Base-by-base conservation (phyloP, 1,140 invertebrate genomes). In the Hycleus cichorii region DNA sequence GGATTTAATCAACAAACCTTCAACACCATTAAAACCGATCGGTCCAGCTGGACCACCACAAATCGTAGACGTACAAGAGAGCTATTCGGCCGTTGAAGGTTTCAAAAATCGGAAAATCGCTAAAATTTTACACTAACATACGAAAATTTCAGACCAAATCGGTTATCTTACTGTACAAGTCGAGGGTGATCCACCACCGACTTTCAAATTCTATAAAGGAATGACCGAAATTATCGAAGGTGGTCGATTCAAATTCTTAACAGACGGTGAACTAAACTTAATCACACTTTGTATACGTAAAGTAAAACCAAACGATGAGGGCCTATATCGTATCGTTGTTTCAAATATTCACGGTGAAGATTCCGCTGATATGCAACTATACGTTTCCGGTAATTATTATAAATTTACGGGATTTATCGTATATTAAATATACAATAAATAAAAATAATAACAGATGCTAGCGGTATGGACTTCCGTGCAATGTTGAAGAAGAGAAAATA, bases 381-480 rank as follows among this genome's bases (percentile, higher is more conserved):
- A 95, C 74, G 95, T 99, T 38, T 96, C 95, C 66, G 94, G 93
- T 93, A 81, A 74, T 60, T 10, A 42, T 42, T 11, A 4, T 42
- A n/a, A 42, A 10, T 42, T 42, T 39, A 39, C 6, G 39, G 39
- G 39, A 18, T 1, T 18, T 18, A 18, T 18, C 18, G 18, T 18
- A 18, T 18, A 18, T 18, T 18, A 18, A 18, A 18, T 18, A 18
- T 18, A 18, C 18, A 18, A 18, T 18, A 18, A 18, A 18, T 61
- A 59, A 52, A 67, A 62, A 73, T 50, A 18, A 18, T 18, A 18
- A 18, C 64, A 93, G 91, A 94, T 83, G 85, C 94, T 59, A 92
- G 90, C 77, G 93, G 92, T 68, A 93, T 98, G 89, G 97, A 99
- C 78, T 99, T 98, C 87, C 87, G 97, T 78, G 85, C 94, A 59